Base-by-base conservation (phyloP, 2,888 invertebrate species). In the Rotaria socialis region DNA sequence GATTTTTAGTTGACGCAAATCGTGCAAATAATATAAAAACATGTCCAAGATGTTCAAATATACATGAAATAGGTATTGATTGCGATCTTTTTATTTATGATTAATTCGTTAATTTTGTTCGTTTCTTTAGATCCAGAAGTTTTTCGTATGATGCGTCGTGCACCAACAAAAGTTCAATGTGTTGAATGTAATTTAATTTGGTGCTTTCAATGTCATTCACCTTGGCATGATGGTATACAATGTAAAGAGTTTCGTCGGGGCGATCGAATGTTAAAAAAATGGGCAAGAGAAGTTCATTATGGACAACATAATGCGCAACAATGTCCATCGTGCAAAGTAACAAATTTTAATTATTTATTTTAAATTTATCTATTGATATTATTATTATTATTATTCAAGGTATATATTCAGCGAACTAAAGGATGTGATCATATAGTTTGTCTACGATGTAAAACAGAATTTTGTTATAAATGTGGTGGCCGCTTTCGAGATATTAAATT, bases 381-480 rank as follows among this genome's bases (percentile, higher is more conserved):
- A 50, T 43, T 41, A 11, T 1, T 14, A 50, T 43, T 41, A 22
- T 35, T 74, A 74, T n/a, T 60, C 2, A 19, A 75, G 75, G 89
- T 91, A 47, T 92, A 89, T 87, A 91, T 92, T 84, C 90, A 92
- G 88, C 89, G 91, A 52, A 89, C 89, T 5, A 89, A 90, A 47
- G 92, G 92, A 24, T 92, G 92, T 89, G 91, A 92, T 88, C 92
- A 92, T 88, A 92, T 92, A 22, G 41, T 75, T 75, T 75, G 75
- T 24, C 43, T 75, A 8, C 75, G 75, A 24, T 75, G 75, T 47
- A 75, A 75, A 75, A 90, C 91, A 1, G 89, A 89, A 84, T 92
- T 92, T 88, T 92, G 92, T 88, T 92, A 92, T 87, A 89, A 90
- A 11, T 92, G 92, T 88, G 92, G 92, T 14, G 91, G 90, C 84